These are phyloP conservation scores for Anas georgica DNA, from an alignment of 2,797 vertebrate species.

Conservation along the genomic window DNA sequence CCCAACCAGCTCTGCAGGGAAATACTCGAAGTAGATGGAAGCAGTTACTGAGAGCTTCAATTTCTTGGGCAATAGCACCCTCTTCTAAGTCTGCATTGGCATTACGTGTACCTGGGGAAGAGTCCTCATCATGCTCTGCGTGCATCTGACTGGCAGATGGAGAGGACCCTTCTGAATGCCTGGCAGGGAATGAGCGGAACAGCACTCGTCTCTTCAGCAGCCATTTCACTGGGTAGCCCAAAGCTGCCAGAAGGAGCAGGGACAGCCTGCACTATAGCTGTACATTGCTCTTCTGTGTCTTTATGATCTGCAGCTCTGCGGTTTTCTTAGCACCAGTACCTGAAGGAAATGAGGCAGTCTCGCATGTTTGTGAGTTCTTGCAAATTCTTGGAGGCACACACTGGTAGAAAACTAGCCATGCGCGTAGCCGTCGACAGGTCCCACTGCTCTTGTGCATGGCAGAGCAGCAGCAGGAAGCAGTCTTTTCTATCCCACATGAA, in stretches of 20 bases:
- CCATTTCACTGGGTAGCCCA: not conserved
- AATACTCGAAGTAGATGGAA: not conserved
- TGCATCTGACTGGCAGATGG: rapidly evolving
- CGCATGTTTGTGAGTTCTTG: not conserved
- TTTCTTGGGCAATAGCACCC: not conserved
- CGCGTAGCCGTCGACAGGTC: not conserved
- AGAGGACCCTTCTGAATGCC: not conserved
- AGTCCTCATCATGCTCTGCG: rapidly evolving
- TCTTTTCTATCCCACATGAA: not conserved
- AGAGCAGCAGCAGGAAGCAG: not conserved
- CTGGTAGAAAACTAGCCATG: no score
- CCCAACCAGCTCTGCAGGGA: not conserved
- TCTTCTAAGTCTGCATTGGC: not conserved
- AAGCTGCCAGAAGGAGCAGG: no score
- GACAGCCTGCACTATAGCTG: not conserved
- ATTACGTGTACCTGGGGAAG: not conserved
- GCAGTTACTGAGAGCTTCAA: not conserved
- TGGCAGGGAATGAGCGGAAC: not conserved
- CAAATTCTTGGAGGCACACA: no score
- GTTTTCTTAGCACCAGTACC: not conserved
- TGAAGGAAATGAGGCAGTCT: not conserved
- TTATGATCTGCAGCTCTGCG: not conserved
- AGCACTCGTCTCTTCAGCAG: not conserved
- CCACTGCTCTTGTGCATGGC: not conserved
- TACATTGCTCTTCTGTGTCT: no score